Base-by-base conservation (phyloP, 2,888 invertebrate genomes). In the Mechanitis messenoides region DNA sequence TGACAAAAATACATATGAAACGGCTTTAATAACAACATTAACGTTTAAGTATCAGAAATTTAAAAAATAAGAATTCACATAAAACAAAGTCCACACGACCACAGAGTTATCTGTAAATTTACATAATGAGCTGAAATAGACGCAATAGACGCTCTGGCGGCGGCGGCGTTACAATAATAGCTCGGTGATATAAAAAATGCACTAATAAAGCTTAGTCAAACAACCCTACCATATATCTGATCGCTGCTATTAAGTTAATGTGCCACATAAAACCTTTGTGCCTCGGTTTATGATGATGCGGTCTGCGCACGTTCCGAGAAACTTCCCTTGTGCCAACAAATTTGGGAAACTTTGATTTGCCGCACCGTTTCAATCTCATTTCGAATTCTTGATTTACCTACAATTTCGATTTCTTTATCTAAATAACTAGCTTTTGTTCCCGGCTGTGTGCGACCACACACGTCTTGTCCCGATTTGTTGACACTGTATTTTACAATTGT, bases 201-300 rank as follows among this genome's bases (percentile, higher is more conserved):
- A 73, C 70, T 74, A 77, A 77, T 75, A 75, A 75, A 79, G 75
- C 72, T 78, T 74, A 80, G 78, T 78, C 76, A 79, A 81, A 81
- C 74, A 76, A 71, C 71, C 69, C 73, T 71, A 74, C 72, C 73
- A 75, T 76, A 79, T 75, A 78, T 80, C 78, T 78, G 79, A 81
- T 81, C 77, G 76, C 74, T 76, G 81, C 81, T 82, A 85, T 87
- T 85, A 84, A 79, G 73, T 80, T 86, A 87, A 86, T 87, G 82
- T 77, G 71, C 72, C 76, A 77, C 79, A 84, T 87, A 86, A 87
- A 87, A 85, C 83, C 84, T 84, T 87, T 85, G 84, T 85, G 79
- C 77, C 77, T 80, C 78, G 76, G 74, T 84, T 85, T 85, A 87
- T 82, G 82, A 80, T 80, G 74, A 77, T 73, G 74, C 76, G 76